Evolutionary conservation across 2,797 vertebrate genomes (phyloP).

Genomic region (Acanthurus leucopareius): DNA sequence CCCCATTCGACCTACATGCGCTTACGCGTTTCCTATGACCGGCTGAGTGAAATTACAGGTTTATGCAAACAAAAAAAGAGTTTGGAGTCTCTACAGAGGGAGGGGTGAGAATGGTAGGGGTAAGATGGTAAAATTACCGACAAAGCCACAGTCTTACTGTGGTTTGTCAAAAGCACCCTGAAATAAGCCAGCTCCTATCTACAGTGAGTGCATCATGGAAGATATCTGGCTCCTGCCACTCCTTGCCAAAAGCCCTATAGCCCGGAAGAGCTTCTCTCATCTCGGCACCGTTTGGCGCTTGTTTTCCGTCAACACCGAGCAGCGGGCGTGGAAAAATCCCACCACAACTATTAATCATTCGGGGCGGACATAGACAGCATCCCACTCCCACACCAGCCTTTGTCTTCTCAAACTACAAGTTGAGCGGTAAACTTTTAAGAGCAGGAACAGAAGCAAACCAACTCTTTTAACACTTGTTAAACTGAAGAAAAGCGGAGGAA

Average conservation of each 20-base stretch:
- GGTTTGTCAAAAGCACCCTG: not conserved
- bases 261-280: slow-evolving; percentile 69
- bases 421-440: slow-evolving; percentile 77
- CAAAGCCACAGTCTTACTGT: not conserved
- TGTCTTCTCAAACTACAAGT: slow-evolving; percentile 82
- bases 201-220: slow-evolving; percentile 4
- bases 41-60: slow-evolving; percentile 86
- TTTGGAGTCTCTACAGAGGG: slow-evolving; percentile 16
- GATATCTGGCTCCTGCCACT: slow-evolving; percentile 8
- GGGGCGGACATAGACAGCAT: slow-evolving; percentile 83
- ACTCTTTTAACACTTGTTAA: slow-evolving; percentile 34
- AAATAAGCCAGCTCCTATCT: not conserved
- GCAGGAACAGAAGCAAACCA: slow-evolving; percentile 55
- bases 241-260: slow-evolving; percentile 23
- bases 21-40: slow-evolving; percentile 84
- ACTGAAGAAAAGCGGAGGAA: slow-evolving; percentile 26
- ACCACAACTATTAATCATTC: slow-evolving; percentile 90
- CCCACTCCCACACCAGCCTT: slow-evolving; percentile 86
- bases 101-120: not conserved
- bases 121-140: not conserved
- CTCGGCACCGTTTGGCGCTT: slow-evolving; percentile 81
- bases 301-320: slow-evolving; percentile 84
- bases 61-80: slow-evolving; percentile 51
- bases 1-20: slow-evolving; percentile 80
- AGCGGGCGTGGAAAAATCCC: slow-evolving; percentile 84